Evolutionary conservation across 2,113 vertebrate species (phyloP).

Genomic region (Leptocoma aspasia): DNA sequence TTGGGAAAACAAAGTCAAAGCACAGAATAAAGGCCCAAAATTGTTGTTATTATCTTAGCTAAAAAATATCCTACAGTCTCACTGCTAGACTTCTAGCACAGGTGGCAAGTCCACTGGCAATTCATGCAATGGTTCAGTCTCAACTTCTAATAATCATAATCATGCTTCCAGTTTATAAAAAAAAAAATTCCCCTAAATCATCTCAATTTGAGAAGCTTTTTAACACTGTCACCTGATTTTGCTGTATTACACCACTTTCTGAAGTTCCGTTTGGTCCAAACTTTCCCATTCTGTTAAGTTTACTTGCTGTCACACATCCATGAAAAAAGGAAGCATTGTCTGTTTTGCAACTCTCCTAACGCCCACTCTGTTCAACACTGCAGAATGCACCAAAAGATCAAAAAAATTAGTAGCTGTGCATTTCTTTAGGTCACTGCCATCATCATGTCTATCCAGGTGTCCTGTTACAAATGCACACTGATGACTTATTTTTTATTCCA

Average conservation of each 20-base stretch:
- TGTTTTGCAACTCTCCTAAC: background rate
- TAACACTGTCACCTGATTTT: background rate
- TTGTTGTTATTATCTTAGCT: background rate
- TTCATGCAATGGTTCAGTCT: background rate
- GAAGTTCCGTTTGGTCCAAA: background rate
- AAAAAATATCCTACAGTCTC: background rate
- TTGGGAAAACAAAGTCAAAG: background rate
- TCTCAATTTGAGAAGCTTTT: background rate
- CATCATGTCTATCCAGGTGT: background rate
- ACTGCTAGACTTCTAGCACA: background rate
- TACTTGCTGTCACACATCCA: background rate
- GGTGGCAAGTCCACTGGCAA: background rate
- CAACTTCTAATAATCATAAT: background rate
- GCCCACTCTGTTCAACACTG: background rate
- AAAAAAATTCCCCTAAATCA: background rate
- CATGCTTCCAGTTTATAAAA: background rate
- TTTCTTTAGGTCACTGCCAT: background rate
- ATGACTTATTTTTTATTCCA: background rate
- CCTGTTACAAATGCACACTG: background rate
- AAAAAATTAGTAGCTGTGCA: background rate
- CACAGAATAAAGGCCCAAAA: background rate
- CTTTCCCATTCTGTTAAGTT: background rate
- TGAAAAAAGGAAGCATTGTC: background rate
- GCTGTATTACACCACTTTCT: background rate
- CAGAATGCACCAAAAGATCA: background rate